Conservation (phyloP, 2,888 invertebrate genomes). For the Morpho helenor region DNA sequence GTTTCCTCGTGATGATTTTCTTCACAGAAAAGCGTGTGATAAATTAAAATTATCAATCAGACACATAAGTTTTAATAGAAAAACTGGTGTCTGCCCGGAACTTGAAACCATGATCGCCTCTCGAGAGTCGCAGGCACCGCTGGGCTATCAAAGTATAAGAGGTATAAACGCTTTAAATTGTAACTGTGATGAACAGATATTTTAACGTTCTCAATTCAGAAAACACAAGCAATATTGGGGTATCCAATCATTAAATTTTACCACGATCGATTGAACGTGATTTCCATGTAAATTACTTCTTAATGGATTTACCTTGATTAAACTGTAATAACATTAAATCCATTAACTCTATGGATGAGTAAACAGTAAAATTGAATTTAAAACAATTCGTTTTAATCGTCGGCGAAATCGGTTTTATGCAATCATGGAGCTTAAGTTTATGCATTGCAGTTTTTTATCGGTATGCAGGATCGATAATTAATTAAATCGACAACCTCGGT, state of each 20-base stretch:
- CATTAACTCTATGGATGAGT: conserved; percentile 10
- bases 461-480: conserved; percentile 48
- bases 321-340: conserved; percentile 16
- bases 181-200: conserved; percentile 9
- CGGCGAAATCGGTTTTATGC: conserved; percentile 9
- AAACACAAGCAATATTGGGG: conserved; percentile 13
- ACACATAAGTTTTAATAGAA: too few relatives aligned
- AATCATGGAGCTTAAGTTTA: conserved; percentile 10
- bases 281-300: conserved; percentile 10
- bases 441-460: conserved; percentile 24
- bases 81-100: too few relatives aligned
- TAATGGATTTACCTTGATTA: conserved; percentile 14
- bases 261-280: conserved; percentile 5
- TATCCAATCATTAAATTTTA: conserved; percentile 9
- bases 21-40: too few relatives aligned
- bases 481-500: conserved; percentile 53
- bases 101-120: too few relatives aligned
- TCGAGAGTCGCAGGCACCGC: too few relatives aligned
- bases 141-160: too few relatives aligned
- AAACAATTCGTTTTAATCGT: conserved; percentile 18
- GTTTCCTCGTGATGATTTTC: too few relatives aligned
- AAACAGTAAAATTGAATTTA: conserved; percentile 6
- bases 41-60: too few relatives aligned
- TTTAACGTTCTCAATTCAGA: conserved; percentile 6
- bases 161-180: conserved; percentile 3